Evolutionary conservation across 2,113 vertebrate genomes (phyloP).

Genomic region (Hypocryptadius cinnamomeus): DNA sequence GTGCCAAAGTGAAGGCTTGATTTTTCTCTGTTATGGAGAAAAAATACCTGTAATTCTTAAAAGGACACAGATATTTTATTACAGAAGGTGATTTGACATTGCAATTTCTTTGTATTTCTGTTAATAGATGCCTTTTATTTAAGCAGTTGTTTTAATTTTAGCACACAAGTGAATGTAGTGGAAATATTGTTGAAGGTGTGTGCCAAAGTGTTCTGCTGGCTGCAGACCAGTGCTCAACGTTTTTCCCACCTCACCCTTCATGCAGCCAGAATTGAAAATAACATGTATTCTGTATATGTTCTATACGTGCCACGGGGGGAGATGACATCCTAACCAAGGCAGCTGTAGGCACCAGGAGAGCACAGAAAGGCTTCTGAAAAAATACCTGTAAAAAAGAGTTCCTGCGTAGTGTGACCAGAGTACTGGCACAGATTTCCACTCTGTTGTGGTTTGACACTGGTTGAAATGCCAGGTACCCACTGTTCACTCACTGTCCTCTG

Average conservation of each 20-base stretch:
- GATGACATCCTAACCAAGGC: not conserved
- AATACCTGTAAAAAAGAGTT: not conserved
- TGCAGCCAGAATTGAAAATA: not conserved
- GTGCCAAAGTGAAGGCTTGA: not conserved
- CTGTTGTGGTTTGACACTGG: not conserved
- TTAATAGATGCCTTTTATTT: not conserved
- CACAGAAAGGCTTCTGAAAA: not conserved
- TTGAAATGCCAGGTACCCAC: not conserved
- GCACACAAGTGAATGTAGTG: not conserved
- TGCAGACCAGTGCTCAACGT: not conserved
- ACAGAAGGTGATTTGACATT: not conserved
- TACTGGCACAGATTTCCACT: not conserved
- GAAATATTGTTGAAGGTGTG: not conserved
- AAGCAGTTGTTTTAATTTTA: not conserved
- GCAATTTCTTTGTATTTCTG: not conserved
- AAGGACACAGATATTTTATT: not conserved
- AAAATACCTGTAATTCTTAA: not conserved
- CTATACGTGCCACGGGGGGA: fast-evolving
- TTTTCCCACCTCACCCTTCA: not conserved
- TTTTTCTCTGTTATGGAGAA: not conserved
- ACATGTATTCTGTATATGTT: not conserved
- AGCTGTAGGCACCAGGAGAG: not conserved
- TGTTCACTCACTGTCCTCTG: not conserved
- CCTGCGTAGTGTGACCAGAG: fast-evolving
- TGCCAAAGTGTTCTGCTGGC: not conserved